phyloP scores from a whole-genome alignment of 30 jellyfish, hydroid and myxozoan species.

The Chironex yamaguchii region DNA sequence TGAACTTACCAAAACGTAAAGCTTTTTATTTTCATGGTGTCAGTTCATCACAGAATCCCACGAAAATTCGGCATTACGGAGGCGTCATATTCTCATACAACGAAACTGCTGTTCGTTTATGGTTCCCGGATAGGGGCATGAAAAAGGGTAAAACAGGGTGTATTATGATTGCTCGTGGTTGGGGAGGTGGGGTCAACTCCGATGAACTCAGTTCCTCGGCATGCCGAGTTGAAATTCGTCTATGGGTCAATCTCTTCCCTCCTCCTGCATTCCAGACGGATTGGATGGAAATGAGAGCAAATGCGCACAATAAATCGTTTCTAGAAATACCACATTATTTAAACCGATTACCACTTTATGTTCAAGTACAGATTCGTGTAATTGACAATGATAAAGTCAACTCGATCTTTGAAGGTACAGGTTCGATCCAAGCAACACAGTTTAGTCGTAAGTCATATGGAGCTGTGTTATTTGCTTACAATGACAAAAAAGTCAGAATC shows the following conservation, averaged over 20 bases:
- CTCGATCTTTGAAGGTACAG: slow-evolving; percentile 85
- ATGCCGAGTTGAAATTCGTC: slow-evolving; percentile 85
- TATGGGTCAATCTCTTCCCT: slow-evolving; percentile 92
- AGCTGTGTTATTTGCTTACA: slow-evolving; percentile 90
- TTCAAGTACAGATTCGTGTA: slow-evolving; percentile 75
- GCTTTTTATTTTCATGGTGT: slow-evolving; percentile 83
- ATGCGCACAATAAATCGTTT: slow-evolving; percentile 69
- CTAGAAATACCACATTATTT: slow-evolving; percentile 78
- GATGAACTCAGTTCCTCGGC: slow-evolving; percentile 57
- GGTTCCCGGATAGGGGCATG: slow-evolving; percentile 82
- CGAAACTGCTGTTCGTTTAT: slow-evolving; percentile 73
- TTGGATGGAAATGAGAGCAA: slow-evolving; percentile 76
- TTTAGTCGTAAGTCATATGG: slow-evolving; percentile 72
- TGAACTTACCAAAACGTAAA: neutral
- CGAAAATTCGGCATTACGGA: slow-evolving; percentile 76
- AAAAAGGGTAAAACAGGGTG: slow-evolving; percentile 72
- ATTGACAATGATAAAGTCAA: slow-evolving; percentile 29
- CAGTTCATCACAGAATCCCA: slow-evolving; percentile 84
- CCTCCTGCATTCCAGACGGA: slow-evolving; percentile 87
- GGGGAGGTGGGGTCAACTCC: slow-evolving; percentile 92
- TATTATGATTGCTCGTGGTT: slow-evolving; percentile 75
- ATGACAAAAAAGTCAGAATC: slow-evolving; percentile 64
- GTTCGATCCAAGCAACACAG: slow-evolving; percentile 84
- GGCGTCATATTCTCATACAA: slow-evolving; percentile 90
- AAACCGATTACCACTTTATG: slow-evolving; percentile 51